phyloP scores from a whole-genome alignment of 2,888 invertebrate genomes.

The Julus scanicus region DNA sequence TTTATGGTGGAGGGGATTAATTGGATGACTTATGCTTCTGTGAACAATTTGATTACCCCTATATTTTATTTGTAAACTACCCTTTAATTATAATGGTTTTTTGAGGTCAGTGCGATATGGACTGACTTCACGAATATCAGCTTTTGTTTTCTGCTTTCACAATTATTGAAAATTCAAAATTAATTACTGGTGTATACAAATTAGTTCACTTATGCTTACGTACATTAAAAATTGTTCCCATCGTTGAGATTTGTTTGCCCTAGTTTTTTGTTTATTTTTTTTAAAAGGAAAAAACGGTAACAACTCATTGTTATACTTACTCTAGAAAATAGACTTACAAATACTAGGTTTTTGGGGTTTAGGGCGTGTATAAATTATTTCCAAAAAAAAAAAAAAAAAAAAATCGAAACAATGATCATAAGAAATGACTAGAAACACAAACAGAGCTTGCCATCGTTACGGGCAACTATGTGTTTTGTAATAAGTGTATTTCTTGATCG shows the following conservation, averaged over 20 bases:
- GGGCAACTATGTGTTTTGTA: too few species aligned
- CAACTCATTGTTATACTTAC: constrained; percentile 30
- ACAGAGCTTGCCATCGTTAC: too few species aligned
- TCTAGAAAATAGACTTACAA: neutral
- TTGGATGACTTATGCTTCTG: too few species aligned
- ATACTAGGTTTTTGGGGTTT: neutral
- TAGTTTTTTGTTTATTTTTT: constrained; percentile 18
- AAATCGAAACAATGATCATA: neutral
- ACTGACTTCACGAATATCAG: neutral
- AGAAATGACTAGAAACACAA: too few species aligned
- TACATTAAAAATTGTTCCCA: constrained; percentile 17
- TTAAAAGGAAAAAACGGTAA: neutral
- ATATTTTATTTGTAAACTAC: neutral
- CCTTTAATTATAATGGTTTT: neutral
- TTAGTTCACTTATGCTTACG: constrained; percentile 35
- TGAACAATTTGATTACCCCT: neutral
- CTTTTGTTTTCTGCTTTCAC: constrained; percentile 6
- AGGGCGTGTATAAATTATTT: neutral
- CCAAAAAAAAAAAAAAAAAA: neutral
- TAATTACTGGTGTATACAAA: constrained; percentile 42
- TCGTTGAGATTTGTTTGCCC: constrained; percentile 34
- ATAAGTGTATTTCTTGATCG: too few species aligned
- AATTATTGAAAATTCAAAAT: constrained; percentile 42
- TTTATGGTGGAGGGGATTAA: too few species aligned
- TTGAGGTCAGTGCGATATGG: neutral